These are phyloP conservation scores for Etheostoma perlongum DNA, from an alignment of 2,797 vertebrate species.

Conservation along the genomic window DNA sequence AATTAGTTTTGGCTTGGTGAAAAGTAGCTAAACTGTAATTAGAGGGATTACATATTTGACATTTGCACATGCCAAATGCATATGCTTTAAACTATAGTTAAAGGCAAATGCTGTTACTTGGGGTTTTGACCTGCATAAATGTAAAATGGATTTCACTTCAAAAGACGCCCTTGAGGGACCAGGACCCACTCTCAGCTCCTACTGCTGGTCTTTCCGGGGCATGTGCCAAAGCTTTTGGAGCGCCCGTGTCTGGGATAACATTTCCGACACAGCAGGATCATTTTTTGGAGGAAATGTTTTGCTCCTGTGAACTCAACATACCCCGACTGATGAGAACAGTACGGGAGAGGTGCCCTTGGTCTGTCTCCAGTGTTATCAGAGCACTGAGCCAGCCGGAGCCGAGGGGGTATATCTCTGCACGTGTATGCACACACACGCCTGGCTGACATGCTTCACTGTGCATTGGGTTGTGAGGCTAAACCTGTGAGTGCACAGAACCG, in stretches of 20 bases:
- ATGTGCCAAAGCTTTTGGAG: constrained; percentile 34
- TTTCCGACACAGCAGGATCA: constrained; percentile 29
- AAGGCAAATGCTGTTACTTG: constrained; percentile 26
- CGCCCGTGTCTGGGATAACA: constrained; percentile 41
- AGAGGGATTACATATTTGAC: constrained; percentile 18
- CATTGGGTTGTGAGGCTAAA: constrained; percentile 37
- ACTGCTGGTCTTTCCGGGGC: constrained; percentile 22
- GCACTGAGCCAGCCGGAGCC: constrained; percentile 52
- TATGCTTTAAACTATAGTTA: constrained; percentile 37
- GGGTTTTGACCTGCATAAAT: constrained; percentile 38
- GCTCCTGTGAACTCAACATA: constrained; percentile 45
- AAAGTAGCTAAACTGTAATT: constrained; percentile 31
- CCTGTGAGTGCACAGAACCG: constrained; percentile 8
- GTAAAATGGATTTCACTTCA: constrained; percentile 58
- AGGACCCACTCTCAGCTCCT: constrained; percentile 19
- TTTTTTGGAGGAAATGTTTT: constrained; percentile 18
- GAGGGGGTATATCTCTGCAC: constrained; percentile 12
- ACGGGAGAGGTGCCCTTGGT: constrained; percentile 63
- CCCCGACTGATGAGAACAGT: constrained; percentile 44
- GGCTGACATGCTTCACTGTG: constrained; percentile 6
- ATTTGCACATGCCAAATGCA: constrained; percentile 13
- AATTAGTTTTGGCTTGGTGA: constrained; percentile 20
- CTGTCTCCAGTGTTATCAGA: constrained; percentile 63
- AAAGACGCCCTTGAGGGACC: constrained; percentile 48
- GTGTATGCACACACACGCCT: constrained; percentile 21